Percentiles rank a stretch among this genome's conserved stretches.
phyloP scores from a whole-genome alignment of 2,797 vertebrate genomes.

The Pterois miles region DNA sequence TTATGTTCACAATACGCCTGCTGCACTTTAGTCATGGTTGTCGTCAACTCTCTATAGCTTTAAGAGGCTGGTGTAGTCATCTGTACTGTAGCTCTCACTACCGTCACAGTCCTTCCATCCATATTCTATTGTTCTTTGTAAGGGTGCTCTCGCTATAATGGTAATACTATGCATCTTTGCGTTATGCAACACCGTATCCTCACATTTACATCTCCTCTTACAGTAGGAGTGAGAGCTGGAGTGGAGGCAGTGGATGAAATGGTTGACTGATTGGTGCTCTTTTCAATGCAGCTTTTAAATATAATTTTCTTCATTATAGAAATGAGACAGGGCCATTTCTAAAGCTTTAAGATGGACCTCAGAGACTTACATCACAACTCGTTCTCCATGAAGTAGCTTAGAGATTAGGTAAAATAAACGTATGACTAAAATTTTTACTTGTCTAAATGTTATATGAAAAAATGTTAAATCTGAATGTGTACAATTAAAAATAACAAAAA shows the following conservation, averaged over 20 bases:
- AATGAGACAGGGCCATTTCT: conserved; percentile 44
- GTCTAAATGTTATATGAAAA: too few species aligned
- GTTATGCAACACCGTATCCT: conserved; percentile 33
- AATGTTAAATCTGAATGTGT: conserved; percentile 27
- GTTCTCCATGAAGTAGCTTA: conserved; percentile 22
- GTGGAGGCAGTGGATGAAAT: conserved; percentile 36
- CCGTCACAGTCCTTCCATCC: conserved; percentile 22
- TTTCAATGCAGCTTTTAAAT: conserved; percentile 44
- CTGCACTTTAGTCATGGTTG: conserved; percentile 24
- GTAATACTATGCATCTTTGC: conserved; percentile 1
- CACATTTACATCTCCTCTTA: conserved; percentile 35
- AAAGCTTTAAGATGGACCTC: conserved; percentile 21
- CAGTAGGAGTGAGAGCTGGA: not conserved
- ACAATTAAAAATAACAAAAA: conserved; percentile 3
- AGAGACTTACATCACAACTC: conserved; percentile 34
- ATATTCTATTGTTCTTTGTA: conserved; percentile 34
- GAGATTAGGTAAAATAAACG: conserved; percentile 35
- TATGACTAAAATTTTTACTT: conserved; percentile 29
- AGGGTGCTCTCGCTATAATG: conserved; percentile 33
- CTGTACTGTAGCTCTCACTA: not conserved
- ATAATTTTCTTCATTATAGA: conserved; percentile 51
- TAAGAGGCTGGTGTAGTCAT: conserved; percentile 15
- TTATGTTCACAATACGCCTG: conserved; percentile 44
- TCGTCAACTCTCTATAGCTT: conserved; percentile 30
- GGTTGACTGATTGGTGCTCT: conserved; percentile 29